Percentiles rank a stretch among this genome's conserved stretches.
Conservation (phyloP, 23 tunicate genomes). For the Phallusia fumigata region DNA sequence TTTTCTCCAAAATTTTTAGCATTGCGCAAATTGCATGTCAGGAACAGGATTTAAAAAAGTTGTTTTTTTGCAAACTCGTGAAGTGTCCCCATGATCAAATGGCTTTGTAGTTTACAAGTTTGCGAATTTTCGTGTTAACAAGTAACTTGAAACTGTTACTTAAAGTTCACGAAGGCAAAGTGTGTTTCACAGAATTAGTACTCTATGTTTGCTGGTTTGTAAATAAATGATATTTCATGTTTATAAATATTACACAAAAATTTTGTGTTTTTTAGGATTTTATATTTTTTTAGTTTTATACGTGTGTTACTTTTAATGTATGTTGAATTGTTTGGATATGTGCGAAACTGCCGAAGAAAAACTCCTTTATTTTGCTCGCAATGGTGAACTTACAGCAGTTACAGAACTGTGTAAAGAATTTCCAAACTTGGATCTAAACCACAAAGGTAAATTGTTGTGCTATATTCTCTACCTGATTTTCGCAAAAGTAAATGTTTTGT, state of each 20-base stretch:
- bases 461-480: neutral
- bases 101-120: too few relatives aligned
- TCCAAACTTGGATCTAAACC: constrained; percentile 44
- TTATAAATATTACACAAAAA: too few relatives aligned
- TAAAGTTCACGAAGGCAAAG: too few relatives aligned
- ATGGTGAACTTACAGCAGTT: constrained; percentile 52
- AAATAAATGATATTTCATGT: neutral
- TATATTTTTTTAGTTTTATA: neutral
- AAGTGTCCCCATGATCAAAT: too few relatives aligned
- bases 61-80: too few relatives aligned
- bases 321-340: neutral
- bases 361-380: constrained; percentile 52
- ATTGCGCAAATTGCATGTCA: neutral
- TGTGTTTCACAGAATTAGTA: neutral
- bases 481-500: neutral
- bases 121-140: too few relatives aligned
- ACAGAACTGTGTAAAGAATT: constrained; percentile 14
- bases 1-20: neutral
- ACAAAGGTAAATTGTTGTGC: constrained; percentile 44
- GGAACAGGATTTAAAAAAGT: too few relatives aligned
- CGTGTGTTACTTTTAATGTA: neutral
- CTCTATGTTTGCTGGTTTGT: neutral
- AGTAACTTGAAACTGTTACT: too few relatives aligned
- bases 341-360: constrained; percentile 32
- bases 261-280: too few relatives aligned